Percentiles rank a stretch among this genome's conserved stretches.
These are phyloP conservation scores for Etheostoma perlongum DNA, from an alignment of 2,797 vertebrate species.

Conservation along the genomic window DNA sequence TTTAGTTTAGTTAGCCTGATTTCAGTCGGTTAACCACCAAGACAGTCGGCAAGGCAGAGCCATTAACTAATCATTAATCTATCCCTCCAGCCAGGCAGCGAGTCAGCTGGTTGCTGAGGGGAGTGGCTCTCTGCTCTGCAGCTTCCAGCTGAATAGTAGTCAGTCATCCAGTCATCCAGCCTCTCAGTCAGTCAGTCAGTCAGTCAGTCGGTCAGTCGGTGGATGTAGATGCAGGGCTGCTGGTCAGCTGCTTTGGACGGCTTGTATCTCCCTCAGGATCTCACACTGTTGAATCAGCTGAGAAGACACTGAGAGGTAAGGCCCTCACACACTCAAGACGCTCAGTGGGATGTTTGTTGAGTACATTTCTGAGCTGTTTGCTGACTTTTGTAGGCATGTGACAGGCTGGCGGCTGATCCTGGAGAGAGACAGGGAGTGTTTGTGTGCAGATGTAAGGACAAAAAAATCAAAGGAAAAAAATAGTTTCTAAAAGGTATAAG, in stretches of 20 bases:
- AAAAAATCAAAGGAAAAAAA: neutral
- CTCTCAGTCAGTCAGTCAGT: neutral
- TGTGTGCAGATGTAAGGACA: neutral
- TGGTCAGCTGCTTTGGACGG: conserved; percentile 62
- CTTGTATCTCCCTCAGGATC: conserved; percentile 63
- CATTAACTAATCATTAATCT: too few species aligned
- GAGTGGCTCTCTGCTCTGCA: too few species aligned
- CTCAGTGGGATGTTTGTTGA: conserved; percentile 7
- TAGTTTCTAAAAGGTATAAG: neutral
- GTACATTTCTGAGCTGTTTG: conserved; percentile 16
- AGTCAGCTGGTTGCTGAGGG: too few species aligned
- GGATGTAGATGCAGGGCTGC: conserved; percentile 63
- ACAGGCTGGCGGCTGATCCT: conserved; percentile 32
- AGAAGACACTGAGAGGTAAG: conserved; percentile 72
- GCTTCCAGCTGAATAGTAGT: too few species aligned
- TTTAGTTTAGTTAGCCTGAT: too few species aligned
- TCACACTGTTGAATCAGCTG: conserved; percentile 59
- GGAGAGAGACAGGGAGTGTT: neutral
- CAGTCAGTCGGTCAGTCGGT: conserved; percentile 15
- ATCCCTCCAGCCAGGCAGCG: too few species aligned
- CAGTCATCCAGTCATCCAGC: neutral
- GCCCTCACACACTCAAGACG: neutral
- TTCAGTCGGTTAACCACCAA: too few species aligned
- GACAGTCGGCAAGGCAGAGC: too few species aligned
- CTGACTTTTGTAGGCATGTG: conserved; percentile 42